Evolutionary conservation across 2,888 invertebrate species (phyloP).

Genomic region (Agriopis aurantiaria): DNA sequence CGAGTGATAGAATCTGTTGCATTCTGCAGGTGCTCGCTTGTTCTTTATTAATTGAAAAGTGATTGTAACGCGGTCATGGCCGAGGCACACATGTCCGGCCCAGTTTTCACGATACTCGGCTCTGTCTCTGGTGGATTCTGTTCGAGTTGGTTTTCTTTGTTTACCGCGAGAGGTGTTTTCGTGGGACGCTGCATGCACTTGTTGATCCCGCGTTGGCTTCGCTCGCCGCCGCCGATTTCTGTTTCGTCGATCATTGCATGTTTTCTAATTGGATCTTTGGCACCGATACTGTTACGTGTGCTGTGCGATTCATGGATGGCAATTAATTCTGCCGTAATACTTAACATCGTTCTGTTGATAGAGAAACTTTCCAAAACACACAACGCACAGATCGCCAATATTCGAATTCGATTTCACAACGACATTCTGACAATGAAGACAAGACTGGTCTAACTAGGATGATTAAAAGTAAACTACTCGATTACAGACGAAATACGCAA

Average conservation of each 20-base stretch:
- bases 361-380: slow-evolving; percentile 45
- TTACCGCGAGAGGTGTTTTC: slow-evolving; percentile 64
- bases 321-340: slow-evolving; percentile 48
- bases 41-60: slow-evolving; percentile 86
- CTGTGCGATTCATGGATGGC: slow-evolving; percentile 38
- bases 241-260: slow-evolving; percentile 44
- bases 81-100: slow-evolving; percentile 85
- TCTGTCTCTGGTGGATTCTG: slow-evolving; percentile 73
- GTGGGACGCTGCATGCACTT: slow-evolving; percentile 66
- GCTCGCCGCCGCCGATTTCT: slow-evolving; percentile 41
- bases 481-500: slow-evolving; percentile 30
- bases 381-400: slow-evolving; percentile 22
- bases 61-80: slow-evolving; percentile 85
- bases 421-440: slow-evolving; percentile 26
- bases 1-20: slow-evolving; percentile 74
- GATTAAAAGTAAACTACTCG: slow-evolving; percentile 45
- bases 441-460: slow-evolving; percentile 21
- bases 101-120: slow-evolving; percentile 81
- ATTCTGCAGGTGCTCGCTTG: slow-evolving; percentile 81
- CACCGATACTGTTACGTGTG: slow-evolving; percentile 44
- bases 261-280: slow-evolving; percentile 49
- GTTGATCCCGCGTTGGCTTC: slow-evolving; percentile 59
- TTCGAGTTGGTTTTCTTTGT: slow-evolving; percentile 75
- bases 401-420: slow-evolving; percentile 36
- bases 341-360: slow-evolving; percentile 40